These are phyloP conservation scores for Coenonympha glycerion DNA, from an alignment of 2,888 invertebrate species.

Conservation along the genomic window DNA sequence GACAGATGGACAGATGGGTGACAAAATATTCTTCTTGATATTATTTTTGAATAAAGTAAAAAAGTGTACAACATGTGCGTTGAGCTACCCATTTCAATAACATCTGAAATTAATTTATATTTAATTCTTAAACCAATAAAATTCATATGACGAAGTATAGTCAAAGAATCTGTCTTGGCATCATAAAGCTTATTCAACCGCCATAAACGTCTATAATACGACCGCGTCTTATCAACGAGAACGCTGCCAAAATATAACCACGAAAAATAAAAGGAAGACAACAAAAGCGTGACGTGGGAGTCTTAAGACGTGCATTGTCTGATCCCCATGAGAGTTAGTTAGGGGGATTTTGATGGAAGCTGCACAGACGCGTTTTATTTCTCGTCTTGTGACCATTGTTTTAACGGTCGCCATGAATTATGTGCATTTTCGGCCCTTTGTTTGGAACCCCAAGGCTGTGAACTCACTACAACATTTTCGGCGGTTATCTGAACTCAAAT, in stretches of 20 bases:
- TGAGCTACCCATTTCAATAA: too few relatives aligned
- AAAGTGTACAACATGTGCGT: too few relatives aligned
- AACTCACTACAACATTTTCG: background rate
- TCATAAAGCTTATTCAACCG: background rate
- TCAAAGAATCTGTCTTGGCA: background rate
- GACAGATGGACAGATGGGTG: too few relatives aligned
- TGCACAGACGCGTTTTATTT: slow-evolving; percentile 34
- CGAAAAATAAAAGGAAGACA: slow-evolving; percentile 58
- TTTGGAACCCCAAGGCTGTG: slow-evolving; percentile 20
- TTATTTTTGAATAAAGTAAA: too few relatives aligned
- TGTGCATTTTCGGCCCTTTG: slow-evolving; percentile 57
- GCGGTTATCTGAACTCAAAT: background rate
- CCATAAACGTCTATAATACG: background rate
- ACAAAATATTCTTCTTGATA: too few relatives aligned
- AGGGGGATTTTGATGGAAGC: slow-evolving; percentile 39
- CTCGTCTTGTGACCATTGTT: slow-evolving; percentile 35
- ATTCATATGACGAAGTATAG: too few relatives aligned
- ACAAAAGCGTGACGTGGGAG: slow-evolving; percentile 48
- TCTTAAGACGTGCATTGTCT: slow-evolving; percentile 54
- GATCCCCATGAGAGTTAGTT: slow-evolving; percentile 43
- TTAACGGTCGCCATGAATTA: slow-evolving; percentile 55
- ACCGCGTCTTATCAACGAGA: background rate
- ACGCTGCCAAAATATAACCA: slow-evolving; percentile 25
- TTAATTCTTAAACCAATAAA: too few relatives aligned
- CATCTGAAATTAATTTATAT: too few relatives aligned